Percentiles rank a stretch among this genome's conserved stretches.
Evolutionary conservation across 2,797 vertebrate species (phyloP).

Genomic region (Malurus leucopterus): DNA sequence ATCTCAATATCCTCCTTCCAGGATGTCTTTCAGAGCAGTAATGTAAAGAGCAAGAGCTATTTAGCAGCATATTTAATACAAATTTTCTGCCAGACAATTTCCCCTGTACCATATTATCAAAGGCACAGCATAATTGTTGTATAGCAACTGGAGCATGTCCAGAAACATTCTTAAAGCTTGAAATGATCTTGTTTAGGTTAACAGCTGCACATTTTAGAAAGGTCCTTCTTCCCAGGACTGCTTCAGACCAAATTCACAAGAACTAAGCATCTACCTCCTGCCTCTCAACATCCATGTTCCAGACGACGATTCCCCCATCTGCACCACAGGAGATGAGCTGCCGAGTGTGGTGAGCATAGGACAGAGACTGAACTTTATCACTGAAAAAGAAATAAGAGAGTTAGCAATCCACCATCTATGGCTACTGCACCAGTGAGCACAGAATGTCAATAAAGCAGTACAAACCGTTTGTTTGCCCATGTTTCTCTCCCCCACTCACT

Average conservation of each 20-base stretch:
- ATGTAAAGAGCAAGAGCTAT: not conserved
- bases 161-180: conserved; percentile 10
- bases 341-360: conserved; percentile 90
- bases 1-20: not conserved
- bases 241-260: not conserved
- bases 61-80: not conserved
- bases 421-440: not conserved
- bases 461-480: not conserved
- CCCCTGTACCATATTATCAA: not conserved
- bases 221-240: not conserved
- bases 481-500: not conserved
- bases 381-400: conserved; percentile 67
- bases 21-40: not conserved
- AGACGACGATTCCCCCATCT: conserved; percentile 92
- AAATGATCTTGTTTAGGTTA: not conserved
- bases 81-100: conserved; percentile 14
- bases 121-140: not conserved
- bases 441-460: not conserved
- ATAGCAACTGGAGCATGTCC: not conserved
- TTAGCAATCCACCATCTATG: conserved; percentile 11
- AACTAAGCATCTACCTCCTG: conserved; percentile 84
- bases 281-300: conserved; percentile 97
- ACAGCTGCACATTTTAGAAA: not conserved
- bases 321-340: conserved; percentile 96
- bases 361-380: conserved; percentile 92